A percentile compares a stretch with the other conserved stretches of the same genome.
phyloP scores from a whole-genome alignment of 2,113 vertebrate species.

The Poecile atricapillus region DNA sequence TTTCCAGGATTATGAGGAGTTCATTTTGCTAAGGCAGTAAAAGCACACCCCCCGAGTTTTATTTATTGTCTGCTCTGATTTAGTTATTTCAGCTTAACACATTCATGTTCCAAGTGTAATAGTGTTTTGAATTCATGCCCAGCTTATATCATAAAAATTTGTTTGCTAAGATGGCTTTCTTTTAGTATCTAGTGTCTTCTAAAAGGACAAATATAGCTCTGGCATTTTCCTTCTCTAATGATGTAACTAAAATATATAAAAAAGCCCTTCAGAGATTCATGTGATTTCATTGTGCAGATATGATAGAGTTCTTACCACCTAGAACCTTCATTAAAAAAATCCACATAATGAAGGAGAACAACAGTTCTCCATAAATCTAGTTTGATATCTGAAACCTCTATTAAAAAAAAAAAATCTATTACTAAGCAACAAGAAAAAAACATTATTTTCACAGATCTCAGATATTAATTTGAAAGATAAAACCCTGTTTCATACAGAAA shows the following conservation, averaged over 20 bases:
- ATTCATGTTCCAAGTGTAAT: constrained; percentile 3
- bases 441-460: neutral
- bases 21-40: neutral
- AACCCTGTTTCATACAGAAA: neutral
- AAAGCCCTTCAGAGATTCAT: neutral
- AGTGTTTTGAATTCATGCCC: constrained; percentile 34
- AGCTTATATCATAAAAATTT: neutral
- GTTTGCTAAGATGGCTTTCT: neutral
- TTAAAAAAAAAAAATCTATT: neutral
- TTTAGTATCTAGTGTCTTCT: neutral
- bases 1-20: neutral
- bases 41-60: neutral
- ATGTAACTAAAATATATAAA: neutral
- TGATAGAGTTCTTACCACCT: neutral
- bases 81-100: constrained; percentile 33
- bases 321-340: neutral
- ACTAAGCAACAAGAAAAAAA: neutral
- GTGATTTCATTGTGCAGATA: neutral
- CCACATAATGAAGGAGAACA: neutral
- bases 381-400: neutral
- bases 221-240: neutral
- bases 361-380: neutral
- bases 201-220: neutral
- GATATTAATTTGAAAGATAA: neutral
- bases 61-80: constrained; percentile 43